phyloP scores from a whole-genome alignment of 1,140 invertebrate genomes.

The Lordiphosa collinella region DNA sequence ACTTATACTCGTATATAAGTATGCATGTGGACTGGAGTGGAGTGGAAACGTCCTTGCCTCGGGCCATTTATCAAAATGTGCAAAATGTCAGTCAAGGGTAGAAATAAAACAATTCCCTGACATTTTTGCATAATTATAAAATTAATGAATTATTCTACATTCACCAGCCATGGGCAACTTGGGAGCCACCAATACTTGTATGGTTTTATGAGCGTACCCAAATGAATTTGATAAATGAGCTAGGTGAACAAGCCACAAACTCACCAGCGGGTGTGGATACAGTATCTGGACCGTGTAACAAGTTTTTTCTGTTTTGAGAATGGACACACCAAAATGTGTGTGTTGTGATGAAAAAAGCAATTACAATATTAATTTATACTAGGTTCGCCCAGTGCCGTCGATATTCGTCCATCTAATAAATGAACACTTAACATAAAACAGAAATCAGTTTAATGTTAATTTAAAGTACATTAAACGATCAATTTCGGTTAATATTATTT shows the following conservation, averaged over 20 bases:
- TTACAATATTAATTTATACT: too few species aligned
- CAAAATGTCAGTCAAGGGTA: constrained; percentile 1
- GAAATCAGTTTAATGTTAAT: too few species aligned
- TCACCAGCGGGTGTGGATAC: not conserved
- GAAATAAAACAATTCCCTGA: constrained; percentile 5
- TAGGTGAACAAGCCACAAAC: not conserved
- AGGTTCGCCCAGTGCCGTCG: too few species aligned
- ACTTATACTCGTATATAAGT: too few species aligned
- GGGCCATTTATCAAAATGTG: constrained; percentile 50
- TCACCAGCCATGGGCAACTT: not conserved
- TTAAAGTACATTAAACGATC: too few species aligned
- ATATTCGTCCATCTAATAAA: too few species aligned
- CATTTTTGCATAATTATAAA: constrained; percentile 42
- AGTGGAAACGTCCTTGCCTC: not conserved
- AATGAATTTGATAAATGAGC: constrained; percentile 25
- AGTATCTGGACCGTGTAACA: not conserved
- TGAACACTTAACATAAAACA: too few species aligned
- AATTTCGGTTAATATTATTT: too few species aligned
- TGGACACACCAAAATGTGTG: too few species aligned
- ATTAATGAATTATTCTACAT: constrained; percentile 24
- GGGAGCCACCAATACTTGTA: not conserved
- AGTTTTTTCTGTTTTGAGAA: not conserved
- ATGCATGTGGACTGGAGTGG: too few species aligned
- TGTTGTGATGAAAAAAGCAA: too few species aligned
- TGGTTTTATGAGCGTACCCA: not conserved